A percentile compares a stretch with the other conserved stretches of the same genome.
Conservation (phyloP, 2,113 vertebrate species). For the Phrynosoma blainvillii region DNA sequence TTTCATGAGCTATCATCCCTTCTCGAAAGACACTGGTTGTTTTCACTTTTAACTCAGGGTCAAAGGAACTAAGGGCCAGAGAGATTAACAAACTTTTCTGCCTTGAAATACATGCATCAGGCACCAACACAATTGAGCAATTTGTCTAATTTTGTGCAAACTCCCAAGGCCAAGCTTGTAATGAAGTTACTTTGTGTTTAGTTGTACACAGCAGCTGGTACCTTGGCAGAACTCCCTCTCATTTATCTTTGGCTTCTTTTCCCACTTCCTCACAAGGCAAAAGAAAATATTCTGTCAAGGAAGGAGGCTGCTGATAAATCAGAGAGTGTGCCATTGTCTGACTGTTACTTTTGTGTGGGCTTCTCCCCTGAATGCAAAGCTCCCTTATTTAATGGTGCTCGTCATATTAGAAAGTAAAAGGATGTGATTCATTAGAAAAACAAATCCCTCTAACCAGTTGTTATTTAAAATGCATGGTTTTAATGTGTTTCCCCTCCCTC, state of each 20-base stretch:
- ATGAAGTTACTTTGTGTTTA: conserved; percentile 32
- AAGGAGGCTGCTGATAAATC: conserved; percentile 6
- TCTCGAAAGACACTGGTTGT: background rate
- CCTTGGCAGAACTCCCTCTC: conserved; percentile 2
- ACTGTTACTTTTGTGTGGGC: background rate
- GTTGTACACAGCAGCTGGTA: conserved; percentile 22
- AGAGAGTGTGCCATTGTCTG: background rate
- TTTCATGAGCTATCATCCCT: background rate
- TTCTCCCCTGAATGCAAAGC: background rate
- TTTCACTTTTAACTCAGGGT: background rate
- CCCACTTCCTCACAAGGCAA: background rate
- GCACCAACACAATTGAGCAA: background rate
- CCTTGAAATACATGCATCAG: conserved; percentile 4
- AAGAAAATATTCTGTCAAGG: conserved; percentile 11
- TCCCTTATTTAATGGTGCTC: conserved; percentile 25
- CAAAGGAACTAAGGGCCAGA: background rate
- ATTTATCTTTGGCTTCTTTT: conserved; percentile 21
- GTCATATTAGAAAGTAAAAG: conserved; percentile 3
- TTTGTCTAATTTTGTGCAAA: conserved; percentile 4
- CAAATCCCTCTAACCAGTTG: background rate
- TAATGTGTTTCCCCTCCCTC: background rate
- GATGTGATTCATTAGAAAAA: conserved; percentile 29
- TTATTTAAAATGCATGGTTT: background rate
- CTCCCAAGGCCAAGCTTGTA: conserved; percentile 14
- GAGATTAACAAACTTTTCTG: conserved; percentile 3